Percentiles rank a stretch among this genome's conserved stretches.
Evolutionary conservation across 2,113 vertebrate species (phyloP).

Genomic region (Chinchilla lanigera): DNA sequence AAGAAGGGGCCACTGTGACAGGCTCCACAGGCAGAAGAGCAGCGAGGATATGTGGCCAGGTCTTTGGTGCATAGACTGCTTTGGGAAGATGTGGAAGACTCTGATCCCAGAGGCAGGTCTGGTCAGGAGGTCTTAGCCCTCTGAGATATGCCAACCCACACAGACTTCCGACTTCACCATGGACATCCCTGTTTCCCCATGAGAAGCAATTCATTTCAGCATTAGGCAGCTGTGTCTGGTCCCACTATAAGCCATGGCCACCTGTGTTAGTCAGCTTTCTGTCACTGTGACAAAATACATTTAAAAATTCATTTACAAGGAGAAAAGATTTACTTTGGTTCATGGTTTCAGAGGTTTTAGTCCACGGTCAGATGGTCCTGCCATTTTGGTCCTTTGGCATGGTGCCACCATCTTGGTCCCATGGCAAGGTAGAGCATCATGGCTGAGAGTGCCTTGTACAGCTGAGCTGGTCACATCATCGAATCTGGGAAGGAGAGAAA

Average conservation of each 20-base stretch:
- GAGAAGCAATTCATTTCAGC: too few relatives aligned
- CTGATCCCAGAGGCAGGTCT: background rate
- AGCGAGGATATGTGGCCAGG: background rate
- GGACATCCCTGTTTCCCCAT: background rate
- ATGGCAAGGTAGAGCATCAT: too few relatives aligned
- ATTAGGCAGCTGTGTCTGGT: background rate
- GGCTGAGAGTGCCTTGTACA: too few relatives aligned
- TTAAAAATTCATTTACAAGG: background rate
- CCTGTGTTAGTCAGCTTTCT: background rate
- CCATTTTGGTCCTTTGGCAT: too few relatives aligned
- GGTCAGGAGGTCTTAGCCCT: too few relatives aligned
- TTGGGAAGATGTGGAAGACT: rapidly evolving
- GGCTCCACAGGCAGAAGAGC: too few relatives aligned
- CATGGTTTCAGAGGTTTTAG: too few relatives aligned
- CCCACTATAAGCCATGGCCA: too few relatives aligned
- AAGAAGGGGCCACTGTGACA: rapidly evolving
- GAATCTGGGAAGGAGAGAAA: background rate
- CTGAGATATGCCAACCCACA: too few relatives aligned
- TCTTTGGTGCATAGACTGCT: rapidly evolving
- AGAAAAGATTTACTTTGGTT: too few relatives aligned
- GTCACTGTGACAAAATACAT: background rate
- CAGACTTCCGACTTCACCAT: background rate
- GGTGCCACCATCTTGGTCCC: too few relatives aligned
- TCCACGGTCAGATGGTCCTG: too few relatives aligned
- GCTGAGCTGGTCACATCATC: background rate